Conservation (phyloP, 2,888 invertebrate genomes). For the Schrankia costaestrigalis region DNA sequence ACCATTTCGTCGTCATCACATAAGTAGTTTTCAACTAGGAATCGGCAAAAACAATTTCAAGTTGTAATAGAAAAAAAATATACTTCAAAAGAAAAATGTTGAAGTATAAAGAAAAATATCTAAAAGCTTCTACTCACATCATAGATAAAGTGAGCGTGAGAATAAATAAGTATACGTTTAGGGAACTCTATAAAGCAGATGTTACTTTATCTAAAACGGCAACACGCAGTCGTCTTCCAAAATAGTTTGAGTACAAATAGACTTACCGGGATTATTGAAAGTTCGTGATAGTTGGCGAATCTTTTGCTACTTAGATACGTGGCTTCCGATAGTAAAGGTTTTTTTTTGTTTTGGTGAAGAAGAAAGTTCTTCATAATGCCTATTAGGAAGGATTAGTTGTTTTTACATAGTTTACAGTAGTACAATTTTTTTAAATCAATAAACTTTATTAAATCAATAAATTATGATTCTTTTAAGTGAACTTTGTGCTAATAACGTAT, state of each 20-base stretch:
- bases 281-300: conserved; percentile 63
- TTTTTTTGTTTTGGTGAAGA: conserved; percentile 48
- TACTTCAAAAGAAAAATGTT: conserved; percentile 1
- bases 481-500: too few relatives aligned
- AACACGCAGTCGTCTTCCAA: conserved; percentile 33
- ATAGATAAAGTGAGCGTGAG: conserved; percentile 20
- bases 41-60: too few relatives aligned
- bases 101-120: conserved; percentile 2
- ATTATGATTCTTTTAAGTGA: too few relatives aligned
- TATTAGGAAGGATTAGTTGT: conserved; percentile 40
- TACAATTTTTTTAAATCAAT: too few relatives aligned
- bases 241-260: conserved; percentile 57
- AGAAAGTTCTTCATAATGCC: conserved; percentile 49
- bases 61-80: too few relatives aligned
- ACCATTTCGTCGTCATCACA: too few relatives aligned
- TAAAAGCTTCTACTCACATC: conserved; percentile 23
- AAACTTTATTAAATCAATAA: too few relatives aligned
- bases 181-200: conserved; percentile 28
- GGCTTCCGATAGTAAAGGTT: conserved; percentile 52
- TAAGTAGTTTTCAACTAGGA: too few relatives aligned
- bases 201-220: conserved; percentile 33
- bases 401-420: too few relatives aligned
- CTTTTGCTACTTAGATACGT: conserved; percentile 61
- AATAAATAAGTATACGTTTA: conserved; percentile 28
- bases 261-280: conserved; percentile 65